A percentile compares a stretch with the other conserved stretches of the same genome.
These are phyloP conservation scores for Xanthia togata DNA, from an alignment of 2,888 invertebrate genomes.

Conservation along the genomic window DNA sequence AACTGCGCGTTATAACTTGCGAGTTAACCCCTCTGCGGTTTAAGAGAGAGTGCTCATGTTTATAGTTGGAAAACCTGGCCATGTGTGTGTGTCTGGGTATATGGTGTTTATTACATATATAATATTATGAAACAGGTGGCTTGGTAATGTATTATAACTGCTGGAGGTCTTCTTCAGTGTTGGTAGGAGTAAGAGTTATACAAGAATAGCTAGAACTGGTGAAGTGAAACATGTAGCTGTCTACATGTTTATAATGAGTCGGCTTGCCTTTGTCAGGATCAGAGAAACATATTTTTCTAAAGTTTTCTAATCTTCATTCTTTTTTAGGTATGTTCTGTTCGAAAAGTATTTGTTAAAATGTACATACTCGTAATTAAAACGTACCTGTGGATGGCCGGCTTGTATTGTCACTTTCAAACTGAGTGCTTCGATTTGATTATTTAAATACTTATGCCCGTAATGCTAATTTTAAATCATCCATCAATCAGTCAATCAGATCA, in stretches of 20 bases:
- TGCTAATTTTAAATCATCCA: neutral
- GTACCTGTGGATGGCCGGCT: neutral
- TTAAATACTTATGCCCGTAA: neutral
- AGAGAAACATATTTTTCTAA: neutral
- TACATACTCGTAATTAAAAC: too few species aligned
- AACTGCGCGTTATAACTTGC: slow-evolving; percentile 48
- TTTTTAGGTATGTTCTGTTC: neutral
- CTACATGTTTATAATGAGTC: neutral
- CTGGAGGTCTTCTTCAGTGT: neutral
- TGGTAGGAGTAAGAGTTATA: neutral
- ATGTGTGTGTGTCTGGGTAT: slow-evolving; percentile 43
- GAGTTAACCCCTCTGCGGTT: slow-evolving; percentile 50
- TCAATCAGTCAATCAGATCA: too few species aligned
- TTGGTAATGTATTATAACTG: neutral
- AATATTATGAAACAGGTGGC: slow-evolving; percentile 9
- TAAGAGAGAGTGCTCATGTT: slow-evolving; percentile 27
- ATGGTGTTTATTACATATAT: slow-evolving; percentile 39
- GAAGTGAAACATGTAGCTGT: too few species aligned
- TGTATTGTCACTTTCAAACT: neutral
- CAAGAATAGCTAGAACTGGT: neutral
- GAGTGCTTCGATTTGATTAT: neutral
- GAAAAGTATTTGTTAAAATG: neutral
- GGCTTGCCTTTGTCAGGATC: neutral
- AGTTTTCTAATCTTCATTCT: neutral
- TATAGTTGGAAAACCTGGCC: slow-evolving; percentile 29